Percentiles rank a stretch among this genome's conserved stretches.
These are phyloP conservation scores for Didymodactylos carnosus DNA, from an alignment of 2,888 invertebrate genomes.

Conservation along the genomic window DNA sequence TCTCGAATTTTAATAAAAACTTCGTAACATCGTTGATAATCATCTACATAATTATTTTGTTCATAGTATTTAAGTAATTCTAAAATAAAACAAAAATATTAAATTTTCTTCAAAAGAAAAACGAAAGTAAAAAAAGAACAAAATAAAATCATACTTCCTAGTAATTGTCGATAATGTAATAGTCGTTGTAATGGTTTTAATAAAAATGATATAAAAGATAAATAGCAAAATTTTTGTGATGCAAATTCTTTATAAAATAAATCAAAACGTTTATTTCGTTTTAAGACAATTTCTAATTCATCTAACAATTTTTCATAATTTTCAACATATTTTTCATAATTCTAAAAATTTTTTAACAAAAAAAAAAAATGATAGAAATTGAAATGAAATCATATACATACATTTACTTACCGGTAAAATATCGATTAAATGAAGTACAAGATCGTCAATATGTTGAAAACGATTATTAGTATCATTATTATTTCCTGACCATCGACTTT, in stretches of 20 bases:
- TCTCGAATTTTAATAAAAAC: neutral
- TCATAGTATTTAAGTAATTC: neutral
- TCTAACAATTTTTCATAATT: slow-evolving; percentile 55
- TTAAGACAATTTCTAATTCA: slow-evolving; percentile 56
- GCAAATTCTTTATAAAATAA: slow-evolving; percentile 56
- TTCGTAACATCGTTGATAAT: neutral
- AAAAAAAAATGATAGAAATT: neutral
- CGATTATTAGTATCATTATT: too few relatives aligned
- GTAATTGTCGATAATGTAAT: slow-evolving; percentile 56
- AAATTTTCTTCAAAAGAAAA: neutral
- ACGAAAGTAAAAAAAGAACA: neutral
- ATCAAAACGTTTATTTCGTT: slow-evolving; percentile 48
- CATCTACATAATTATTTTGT: neutral
- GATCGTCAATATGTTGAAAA: slow-evolving; percentile 2
- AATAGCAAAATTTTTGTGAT: slow-evolving; percentile 58
- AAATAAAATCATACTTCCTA: slow-evolving; percentile 45
- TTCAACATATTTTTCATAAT: slow-evolving; percentile 40
- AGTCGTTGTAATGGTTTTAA: slow-evolving; percentile 61
- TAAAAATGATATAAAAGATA: slow-evolving; percentile 61
- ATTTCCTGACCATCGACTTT: neutral
- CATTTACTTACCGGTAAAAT: neutral
- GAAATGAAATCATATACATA: neutral
- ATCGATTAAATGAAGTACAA: neutral
- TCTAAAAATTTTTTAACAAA: slow-evolving; percentile 19
- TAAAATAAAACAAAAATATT: neutral